Base-by-base conservation (phyloP, 1,140 invertebrate species). In the Drosophila orosa region DNA sequence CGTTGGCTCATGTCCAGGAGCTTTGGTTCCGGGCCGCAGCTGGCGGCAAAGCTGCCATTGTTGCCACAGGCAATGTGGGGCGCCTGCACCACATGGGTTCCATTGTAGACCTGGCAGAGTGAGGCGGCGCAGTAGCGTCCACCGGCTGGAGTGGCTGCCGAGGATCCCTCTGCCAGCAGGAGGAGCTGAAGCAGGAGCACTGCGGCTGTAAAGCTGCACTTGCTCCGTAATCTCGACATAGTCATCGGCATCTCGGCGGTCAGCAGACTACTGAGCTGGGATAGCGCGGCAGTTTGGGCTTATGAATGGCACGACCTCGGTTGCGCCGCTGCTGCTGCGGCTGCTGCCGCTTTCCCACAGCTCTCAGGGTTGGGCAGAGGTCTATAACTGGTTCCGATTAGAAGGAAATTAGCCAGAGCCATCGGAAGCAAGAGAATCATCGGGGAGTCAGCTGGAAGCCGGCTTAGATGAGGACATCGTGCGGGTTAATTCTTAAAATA, bases 1-100 rank as follows among this genome's bases (percentile, higher is more conserved):
- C 90, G 59, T 13, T 80, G 71, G 42, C 77, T 91, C 90, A 91
- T 91, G 15, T 78, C 56, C 15, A 91, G 61, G 3, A 91, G 50
- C 25, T 90, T 90, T 0, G 90, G 86, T 5, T 77, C 33, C 2
- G 66, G 52, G 2, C 90, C 90, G 25, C 90, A 91, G 24, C 29
- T 15, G 7, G 52, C 8, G 2, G 55, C 65, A 22, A 90, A 91
- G 47, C 71, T 74, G 10, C 84, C 90, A 37, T 83, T 74, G 52
- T 91, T 91, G 15, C 68, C 55, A 13, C 90, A 91, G 5, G 69
- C 90, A 8, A 74, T 90, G 42, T 91, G 84, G 4, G 62, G 73
- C 17, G 61, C 57, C 25, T 80, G 73, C 13, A 78, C 54, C 42
- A 77, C 37, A 63, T 91, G 80, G n/a, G 68, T 91, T 15, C 90